phyloP scores from a whole-genome alignment of 2,888 invertebrate genomes.

The Dendrolimus houi region DNA sequence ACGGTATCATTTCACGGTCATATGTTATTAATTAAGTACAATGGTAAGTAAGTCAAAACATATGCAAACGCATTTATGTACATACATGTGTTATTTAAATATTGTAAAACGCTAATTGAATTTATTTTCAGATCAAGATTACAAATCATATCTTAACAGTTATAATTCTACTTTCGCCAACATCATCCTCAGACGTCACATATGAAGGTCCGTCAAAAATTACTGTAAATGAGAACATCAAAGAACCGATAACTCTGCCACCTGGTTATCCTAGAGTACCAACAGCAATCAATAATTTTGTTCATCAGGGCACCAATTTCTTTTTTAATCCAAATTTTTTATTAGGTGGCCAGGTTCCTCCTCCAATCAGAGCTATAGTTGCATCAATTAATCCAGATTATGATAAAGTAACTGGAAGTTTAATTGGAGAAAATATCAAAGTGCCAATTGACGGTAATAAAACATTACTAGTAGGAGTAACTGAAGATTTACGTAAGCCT shows the following conservation, averaged over 20 bases:
- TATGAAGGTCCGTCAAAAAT: slow-evolving; percentile 17
- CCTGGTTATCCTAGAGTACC: slow-evolving; percentile 6
- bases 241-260: slow-evolving; percentile 8
- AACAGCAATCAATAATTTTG: slow-evolving; percentile 17
- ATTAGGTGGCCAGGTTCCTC: slow-evolving; percentile 10
- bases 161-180: neutral
- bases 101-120: too few relatives aligned
- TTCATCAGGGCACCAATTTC: slow-evolving; percentile 35
- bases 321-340: slow-evolving; percentile 32
- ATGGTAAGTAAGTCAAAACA: too few relatives aligned
- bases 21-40: too few relatives aligned
- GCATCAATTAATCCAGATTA: slow-evolving; percentile 9
- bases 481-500: too few relatives aligned
- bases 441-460: neutral
- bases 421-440: too few relatives aligned
- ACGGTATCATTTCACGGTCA: too few relatives aligned
- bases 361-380: slow-evolving; percentile 14
- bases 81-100: too few relatives aligned
- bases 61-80: too few relatives aligned
- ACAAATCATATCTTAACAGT: neutral
- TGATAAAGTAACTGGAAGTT: too few relatives aligned
- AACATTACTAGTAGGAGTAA: neutral
- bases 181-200: slow-evolving; percentile 9
- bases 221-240: slow-evolving; percentile 16
- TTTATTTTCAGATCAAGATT: slow-evolving; percentile 1